These are phyloP conservation scores for Arnoldichthys spilopterus DNA, from an alignment of 2,797 vertebrate genomes.

Conservation along the genomic window DNA sequence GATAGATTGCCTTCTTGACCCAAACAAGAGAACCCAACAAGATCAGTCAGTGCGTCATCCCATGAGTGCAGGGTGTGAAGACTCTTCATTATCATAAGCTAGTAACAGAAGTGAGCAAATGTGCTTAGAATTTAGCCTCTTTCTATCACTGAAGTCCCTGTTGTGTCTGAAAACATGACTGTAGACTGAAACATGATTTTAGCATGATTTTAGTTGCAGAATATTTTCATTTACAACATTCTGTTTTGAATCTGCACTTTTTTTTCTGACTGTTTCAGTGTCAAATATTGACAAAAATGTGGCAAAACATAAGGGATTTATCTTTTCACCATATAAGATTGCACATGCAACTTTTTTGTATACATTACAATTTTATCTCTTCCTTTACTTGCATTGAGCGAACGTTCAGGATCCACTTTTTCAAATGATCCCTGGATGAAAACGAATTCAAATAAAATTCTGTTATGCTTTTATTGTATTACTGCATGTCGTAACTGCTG, in stretches of 20 bases:
- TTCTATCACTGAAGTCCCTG: too few species aligned
- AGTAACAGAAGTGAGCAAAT: not conserved
- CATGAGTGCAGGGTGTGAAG: conserved; percentile 1
- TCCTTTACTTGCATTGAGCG: not conserved
- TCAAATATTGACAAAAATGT: not conserved
- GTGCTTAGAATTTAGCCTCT: not conserved
- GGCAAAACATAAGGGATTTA: not conserved
- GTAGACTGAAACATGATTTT: too few species aligned
- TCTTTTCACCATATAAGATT: not conserved
- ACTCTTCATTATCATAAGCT: not conserved
- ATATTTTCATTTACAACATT: not conserved
- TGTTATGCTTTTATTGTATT: too few species aligned
- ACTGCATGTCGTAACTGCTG: not conserved
- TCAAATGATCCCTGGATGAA: too few species aligned
- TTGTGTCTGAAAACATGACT: too few species aligned
- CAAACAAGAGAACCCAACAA: conserved; percentile 47
- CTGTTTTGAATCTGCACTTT: not conserved
- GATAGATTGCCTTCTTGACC: conserved; percentile 50
- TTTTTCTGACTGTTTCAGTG: not conserved
- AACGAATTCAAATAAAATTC: too few species aligned
- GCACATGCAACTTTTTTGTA: not conserved
- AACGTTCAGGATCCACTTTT: too few species aligned
- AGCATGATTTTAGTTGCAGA: too few species aligned
- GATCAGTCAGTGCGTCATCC: conserved; percentile 34
- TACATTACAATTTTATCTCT: not conserved